Evolutionary conservation across 2,888 invertebrate genomes (phyloP).

Genomic region (Oeneis ivallda): DNA sequence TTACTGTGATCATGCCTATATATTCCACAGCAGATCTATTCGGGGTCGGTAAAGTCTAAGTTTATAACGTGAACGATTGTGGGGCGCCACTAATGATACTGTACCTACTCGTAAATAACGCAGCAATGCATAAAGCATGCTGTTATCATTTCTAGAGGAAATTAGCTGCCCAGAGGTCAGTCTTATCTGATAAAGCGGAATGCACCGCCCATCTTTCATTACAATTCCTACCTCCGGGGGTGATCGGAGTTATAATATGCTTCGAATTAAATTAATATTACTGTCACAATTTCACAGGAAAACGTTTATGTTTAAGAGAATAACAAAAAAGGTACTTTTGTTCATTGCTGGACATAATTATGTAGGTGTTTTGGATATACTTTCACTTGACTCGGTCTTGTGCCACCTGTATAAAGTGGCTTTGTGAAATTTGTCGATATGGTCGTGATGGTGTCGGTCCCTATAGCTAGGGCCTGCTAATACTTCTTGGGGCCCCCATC

Average conservation of each 20-base stretch:
- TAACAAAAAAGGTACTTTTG: no score
- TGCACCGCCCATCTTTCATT: constrained; percentile 29
- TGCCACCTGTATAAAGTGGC: no score
- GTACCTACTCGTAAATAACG: constrained; percentile 31
- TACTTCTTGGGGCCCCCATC: no score
- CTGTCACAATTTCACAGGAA: neutral
- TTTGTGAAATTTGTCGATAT: no score
- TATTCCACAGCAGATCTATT: no score
- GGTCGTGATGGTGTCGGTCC: no score
- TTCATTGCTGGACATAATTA: no score
- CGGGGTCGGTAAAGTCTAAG: neutral
- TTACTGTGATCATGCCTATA: no score
- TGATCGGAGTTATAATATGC: constrained; percentile 18
- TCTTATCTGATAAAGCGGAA: constrained; percentile 33
- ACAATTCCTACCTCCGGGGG: constrained; percentile 29
- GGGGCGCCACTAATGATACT: constrained; percentile 26
- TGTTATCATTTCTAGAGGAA: constrained; percentile 36
- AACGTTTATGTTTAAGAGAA: neutral
- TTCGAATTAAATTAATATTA: neutral
- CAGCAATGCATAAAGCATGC: constrained; percentile 22
- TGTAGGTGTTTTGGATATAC: no score
- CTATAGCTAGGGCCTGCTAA: no score
- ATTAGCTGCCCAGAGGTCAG: constrained; percentile 40
- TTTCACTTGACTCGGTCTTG: no score
- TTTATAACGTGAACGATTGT: constrained; percentile 20